phyloP scores from a whole-genome alignment of 2,888 invertebrate species.

The Trimorus sp. region DNA sequence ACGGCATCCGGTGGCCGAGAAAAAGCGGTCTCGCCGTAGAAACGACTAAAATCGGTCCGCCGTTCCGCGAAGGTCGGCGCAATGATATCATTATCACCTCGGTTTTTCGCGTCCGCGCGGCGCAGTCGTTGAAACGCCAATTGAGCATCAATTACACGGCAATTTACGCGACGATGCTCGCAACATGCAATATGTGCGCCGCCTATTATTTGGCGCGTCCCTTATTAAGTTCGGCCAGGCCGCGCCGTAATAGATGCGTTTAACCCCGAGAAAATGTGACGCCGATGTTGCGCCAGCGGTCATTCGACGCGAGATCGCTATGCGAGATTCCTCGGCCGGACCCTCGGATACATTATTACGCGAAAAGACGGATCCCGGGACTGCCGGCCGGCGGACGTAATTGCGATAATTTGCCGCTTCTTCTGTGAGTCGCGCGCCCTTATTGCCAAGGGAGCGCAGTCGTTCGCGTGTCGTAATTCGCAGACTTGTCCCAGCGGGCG shows the following conservation, averaged over 20 bases:
- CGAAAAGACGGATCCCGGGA: slow-evolving; percentile 27
- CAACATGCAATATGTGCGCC: too few species aligned
- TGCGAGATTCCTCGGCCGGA: slow-evolving; percentile 41
- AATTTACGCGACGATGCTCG: too few species aligned
- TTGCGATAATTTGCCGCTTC: slow-evolving; percentile 72
- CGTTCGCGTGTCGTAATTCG: slow-evolving; percentile 77
- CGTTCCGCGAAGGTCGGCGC: too few species aligned
- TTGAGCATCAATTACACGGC: too few species aligned
- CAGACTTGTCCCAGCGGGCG: slow-evolving; percentile 66
- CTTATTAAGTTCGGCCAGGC: slow-evolving; percentile 22
- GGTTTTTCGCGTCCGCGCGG: too few species aligned
- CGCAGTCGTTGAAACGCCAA: too few species aligned
- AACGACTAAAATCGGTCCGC: too few species aligned
- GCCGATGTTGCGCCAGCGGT: slow-evolving; percentile 19
- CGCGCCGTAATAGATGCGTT: slow-evolving; percentile 32
- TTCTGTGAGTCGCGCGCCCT: slow-evolving; percentile 62
- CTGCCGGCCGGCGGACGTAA: slow-evolving; percentile 64
- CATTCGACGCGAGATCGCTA: slow-evolving; percentile 43
- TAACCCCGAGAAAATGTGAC: slow-evolving; percentile 37
- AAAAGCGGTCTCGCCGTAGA: too few species aligned
- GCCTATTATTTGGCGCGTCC: not conserved
- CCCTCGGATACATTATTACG: slow-evolving; percentile 31
- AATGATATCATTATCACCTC: too few species aligned
- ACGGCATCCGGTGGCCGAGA: not conserved
- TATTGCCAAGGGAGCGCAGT: slow-evolving; percentile 67